A percentile compares a stretch with the other conserved stretches of the same genome.
These are phyloP conservation scores for Halichoeres trimaculatus DNA, from an alignment of 2,113 vertebrate species.

Conservation along the genomic window DNA sequence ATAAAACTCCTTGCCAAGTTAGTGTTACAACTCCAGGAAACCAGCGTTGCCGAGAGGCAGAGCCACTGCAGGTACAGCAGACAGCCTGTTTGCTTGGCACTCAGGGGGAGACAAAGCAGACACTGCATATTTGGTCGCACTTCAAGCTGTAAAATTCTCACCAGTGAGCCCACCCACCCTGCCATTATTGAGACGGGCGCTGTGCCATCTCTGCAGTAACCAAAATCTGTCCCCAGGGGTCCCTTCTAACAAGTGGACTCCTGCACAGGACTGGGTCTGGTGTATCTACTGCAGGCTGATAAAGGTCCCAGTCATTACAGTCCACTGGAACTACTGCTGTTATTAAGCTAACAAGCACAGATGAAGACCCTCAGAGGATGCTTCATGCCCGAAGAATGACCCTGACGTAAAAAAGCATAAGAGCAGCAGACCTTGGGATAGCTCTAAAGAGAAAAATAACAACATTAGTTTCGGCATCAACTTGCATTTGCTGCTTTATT, in stretches of 20 bases:
- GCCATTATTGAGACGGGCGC: slow-evolving; percentile 45
- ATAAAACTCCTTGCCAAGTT: slow-evolving; percentile 33
- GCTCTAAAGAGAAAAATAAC: slow-evolving; percentile 24
- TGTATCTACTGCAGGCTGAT: slow-evolving; percentile 38
- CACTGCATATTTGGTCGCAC: slow-evolving; percentile 44
- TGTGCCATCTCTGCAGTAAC: slow-evolving; percentile 52
- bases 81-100: slow-evolving; percentile 48
- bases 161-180: slow-evolving; percentile 40
- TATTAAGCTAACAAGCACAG: slow-evolving; percentile 58
- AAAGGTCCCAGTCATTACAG: slow-evolving; percentile 43
- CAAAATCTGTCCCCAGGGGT: slow-evolving; percentile 36
- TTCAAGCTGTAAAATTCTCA: slow-evolving; percentile 58
- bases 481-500: slow-evolving; percentile 27
- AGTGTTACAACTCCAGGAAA: slow-evolving; percentile 11
- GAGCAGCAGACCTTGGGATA: slow-evolving; percentile 13
- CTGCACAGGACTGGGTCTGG: slow-evolving; percentile 32
- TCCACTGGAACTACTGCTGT: slow-evolving; percentile 42
- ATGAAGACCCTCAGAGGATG: slow-evolving; percentile 30
- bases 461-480: slow-evolving; percentile 32
- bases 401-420: slow-evolving; percentile 39
- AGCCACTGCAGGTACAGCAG: slow-evolving; percentile 25
- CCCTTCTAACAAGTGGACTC: slow-evolving; percentile 56
- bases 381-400: slow-evolving; percentile 17
- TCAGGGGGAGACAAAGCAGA: slow-evolving; percentile 45
- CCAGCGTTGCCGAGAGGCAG: slow-evolving; percentile 10